Conservation (phyloP, 2,888 invertebrate species). For the Pachycephus smyrnensis region DNA sequence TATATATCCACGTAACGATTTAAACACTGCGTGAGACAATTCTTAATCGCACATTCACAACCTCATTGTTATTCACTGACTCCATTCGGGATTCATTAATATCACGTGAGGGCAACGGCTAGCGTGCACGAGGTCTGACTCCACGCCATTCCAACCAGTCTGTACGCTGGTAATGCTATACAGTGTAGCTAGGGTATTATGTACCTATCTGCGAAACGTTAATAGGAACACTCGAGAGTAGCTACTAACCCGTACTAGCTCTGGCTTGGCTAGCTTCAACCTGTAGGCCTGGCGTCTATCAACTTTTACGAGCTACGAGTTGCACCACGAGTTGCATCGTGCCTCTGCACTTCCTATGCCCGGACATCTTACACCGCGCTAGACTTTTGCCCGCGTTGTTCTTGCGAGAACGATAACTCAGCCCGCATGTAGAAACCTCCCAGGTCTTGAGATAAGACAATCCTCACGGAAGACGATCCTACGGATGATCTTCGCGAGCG, state of each 20-base stretch:
- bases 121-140: conserved; percentile 3
- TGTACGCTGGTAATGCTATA: neutral
- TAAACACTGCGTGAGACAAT: neutral
- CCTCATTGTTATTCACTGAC: conserved; percentile 15
- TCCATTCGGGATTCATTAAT: conserved; percentile 9
- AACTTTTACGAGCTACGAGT: neutral
- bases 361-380: neutral
- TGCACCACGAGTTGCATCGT: neutral
- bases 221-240: neutral
- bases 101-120: conserved; percentile 7
- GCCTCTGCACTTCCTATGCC: neutral
- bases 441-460: neutral
- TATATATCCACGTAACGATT: neutral
- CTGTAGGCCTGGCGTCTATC: neutral
- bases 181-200: neutral
- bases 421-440: neutral
- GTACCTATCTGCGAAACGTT: neutral
- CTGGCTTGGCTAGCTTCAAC: neutral
- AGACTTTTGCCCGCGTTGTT: neutral
- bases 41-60: conserved; percentile 3
- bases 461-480: neutral
- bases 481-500: neutral
- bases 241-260: neutral
- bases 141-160: neutral
- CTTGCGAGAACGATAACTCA: neutral